A percentile compares a stretch with the other conserved stretches of the same genome.
These are phyloP conservation scores for Chironomus riparius DNA, from an alignment of 2,888 invertebrate genomes.

Conservation along the genomic window DNA sequence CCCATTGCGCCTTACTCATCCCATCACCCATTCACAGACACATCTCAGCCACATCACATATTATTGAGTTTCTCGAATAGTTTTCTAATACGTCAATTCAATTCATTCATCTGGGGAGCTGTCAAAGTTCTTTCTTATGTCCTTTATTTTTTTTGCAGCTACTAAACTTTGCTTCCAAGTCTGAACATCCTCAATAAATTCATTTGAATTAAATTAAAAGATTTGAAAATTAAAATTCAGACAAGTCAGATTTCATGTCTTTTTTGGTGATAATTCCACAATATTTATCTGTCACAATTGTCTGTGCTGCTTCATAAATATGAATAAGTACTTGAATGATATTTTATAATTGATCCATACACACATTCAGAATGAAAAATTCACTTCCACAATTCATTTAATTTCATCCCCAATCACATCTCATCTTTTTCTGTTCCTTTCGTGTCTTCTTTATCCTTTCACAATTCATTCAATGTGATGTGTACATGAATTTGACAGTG, in stretches of 20 bases:
- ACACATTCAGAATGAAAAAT: no score
- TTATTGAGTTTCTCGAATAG: background rate
- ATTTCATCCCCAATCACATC: background rate
- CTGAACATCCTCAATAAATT: no score
- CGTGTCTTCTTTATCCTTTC: background rate
- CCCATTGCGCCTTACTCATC: no score
- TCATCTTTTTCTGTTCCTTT: background rate
- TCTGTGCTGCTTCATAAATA: no score
- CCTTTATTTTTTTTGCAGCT: background rate
- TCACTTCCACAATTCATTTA: no score
- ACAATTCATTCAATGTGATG: conserved; percentile 1
- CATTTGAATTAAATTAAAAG: no score
- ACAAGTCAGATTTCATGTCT: no score
- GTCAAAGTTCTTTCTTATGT: background rate
- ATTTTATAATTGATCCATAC: no score
- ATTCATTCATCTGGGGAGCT: background rate
- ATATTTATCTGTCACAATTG: no score
- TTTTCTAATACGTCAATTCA: background rate
- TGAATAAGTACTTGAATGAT: no score
- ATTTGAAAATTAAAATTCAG: no score
- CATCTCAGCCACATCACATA: background rate
- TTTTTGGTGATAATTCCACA: no score
- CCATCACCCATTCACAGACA: background rate
- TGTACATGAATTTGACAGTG: conserved; percentile 24
- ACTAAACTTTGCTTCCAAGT: background rate